These are phyloP conservation scores for Varecia variegata DNA, from an alignment of 2,797 vertebrate species.

Conservation along the genomic window DNA sequence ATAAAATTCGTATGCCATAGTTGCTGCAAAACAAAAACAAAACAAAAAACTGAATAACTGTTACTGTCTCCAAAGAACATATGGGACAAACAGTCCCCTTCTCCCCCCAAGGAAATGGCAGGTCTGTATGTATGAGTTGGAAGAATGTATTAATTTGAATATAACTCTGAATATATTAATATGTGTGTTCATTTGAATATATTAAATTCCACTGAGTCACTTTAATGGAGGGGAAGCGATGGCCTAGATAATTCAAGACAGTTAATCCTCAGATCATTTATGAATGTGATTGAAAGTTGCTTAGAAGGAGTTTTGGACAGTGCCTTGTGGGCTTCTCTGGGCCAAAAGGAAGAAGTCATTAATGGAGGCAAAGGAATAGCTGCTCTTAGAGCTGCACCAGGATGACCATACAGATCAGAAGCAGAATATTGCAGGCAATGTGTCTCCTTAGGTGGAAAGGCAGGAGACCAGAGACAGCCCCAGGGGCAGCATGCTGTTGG, in stretches of 20 bases:
- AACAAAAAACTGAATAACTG: neutral
- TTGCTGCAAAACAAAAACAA: too few relatives aligned
- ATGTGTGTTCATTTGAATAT: neutral
- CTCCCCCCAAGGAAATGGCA: neutral
- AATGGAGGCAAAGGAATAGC: slow-evolving; percentile 80
- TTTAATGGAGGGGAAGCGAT: neutral
- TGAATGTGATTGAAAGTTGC: neutral
- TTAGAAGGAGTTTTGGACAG: neutral
- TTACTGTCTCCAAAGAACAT: neutral
- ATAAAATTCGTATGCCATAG: too few relatives aligned
- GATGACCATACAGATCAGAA: slow-evolving; percentile 88
- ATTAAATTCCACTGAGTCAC: neutral
- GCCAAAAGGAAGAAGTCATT: slow-evolving; percentile 47
- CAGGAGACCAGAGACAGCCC: neutral
- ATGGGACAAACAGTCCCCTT: neutral
- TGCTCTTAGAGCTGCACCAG: slow-evolving; percentile 84
- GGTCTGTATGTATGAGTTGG: neutral
- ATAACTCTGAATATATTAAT: neutral
- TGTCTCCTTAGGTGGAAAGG: neutral
- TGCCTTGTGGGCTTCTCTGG: neutral
- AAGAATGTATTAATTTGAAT: neutral
- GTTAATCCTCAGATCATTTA: neutral
- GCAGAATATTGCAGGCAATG: slow-evolving; percentile 78
- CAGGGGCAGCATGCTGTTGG: neutral
- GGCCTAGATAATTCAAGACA: neutral